Conservation (phyloP, 2,797 vertebrate genomes). For the Sebastes hubbsi region DNA sequence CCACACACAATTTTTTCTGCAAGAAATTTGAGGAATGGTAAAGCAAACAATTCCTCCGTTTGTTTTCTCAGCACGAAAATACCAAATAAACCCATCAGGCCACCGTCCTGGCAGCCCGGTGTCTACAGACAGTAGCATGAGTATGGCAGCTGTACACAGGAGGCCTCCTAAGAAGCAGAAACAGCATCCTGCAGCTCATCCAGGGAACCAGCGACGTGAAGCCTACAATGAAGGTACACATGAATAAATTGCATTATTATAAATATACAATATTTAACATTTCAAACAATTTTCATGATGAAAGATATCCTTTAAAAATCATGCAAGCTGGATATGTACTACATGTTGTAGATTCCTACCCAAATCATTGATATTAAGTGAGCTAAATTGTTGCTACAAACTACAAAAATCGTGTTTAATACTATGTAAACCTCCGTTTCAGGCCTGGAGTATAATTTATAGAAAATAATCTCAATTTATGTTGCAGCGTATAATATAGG, state of each 20-base stretch:
- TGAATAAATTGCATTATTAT: not conserved
- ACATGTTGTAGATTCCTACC: not conserved
- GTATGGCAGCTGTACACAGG: slow-evolving; percentile 93
- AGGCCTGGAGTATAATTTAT: not conserved
- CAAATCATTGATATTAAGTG: not conserved
- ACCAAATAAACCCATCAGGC: slow-evolving; percentile 90
- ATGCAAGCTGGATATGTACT: not conserved
- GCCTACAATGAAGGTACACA: slow-evolving; percentile 91
- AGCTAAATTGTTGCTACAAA: not conserved
- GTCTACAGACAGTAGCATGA: slow-evolving; percentile 98
- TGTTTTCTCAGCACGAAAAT: slow-evolving; percentile 88
- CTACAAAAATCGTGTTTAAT: not conserved
- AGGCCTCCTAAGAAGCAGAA: slow-evolving; percentile 96
- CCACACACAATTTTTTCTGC: not conserved
- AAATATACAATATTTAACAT: not conserved
- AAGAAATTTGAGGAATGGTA: not conserved
- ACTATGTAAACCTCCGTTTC: not conserved
- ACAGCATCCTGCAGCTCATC: slow-evolving; percentile 90
- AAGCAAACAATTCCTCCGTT: not conserved
- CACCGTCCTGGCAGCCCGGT: slow-evolving; percentile 94
- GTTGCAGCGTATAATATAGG: not conserved
- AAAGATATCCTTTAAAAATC: not conserved
- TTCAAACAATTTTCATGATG: not conserved
- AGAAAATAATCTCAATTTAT: not conserved
- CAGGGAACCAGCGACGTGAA: slow-evolving; percentile 92